Evolutionary conservation across 2,888 invertebrate genomes (phyloP), one percentile per base, ranked within the genome.

Genomic region (Liopterus haemorrhoidalis): DNA sequence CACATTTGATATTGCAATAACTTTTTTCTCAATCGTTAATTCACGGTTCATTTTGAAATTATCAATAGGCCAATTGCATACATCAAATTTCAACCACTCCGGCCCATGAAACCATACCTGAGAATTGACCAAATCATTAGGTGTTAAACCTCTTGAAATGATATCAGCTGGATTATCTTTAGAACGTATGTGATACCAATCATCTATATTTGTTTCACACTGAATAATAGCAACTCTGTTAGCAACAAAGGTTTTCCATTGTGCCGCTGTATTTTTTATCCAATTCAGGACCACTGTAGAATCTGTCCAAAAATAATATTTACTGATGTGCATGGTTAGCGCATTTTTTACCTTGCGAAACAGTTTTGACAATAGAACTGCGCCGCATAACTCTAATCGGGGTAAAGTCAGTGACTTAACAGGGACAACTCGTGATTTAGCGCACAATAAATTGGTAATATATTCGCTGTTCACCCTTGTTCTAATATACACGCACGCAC

Each of bases 141-240:
- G n/a, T n/a, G n/a, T n/a, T n/a, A n/a, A 8, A 47, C 62, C 62
- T 28, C 62, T 33, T 0, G 60, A 61, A 2, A 58, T 51, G 9
- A 56, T 54, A 41, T 61, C 60, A n/a, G 60, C 59, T 1, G 61
- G 59, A 41, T 64, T 63, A 4, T 51, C 35, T 20, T 49, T 41
- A 5, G 56, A 53, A 11, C 46, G 22, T 0, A 61, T 55, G 38
- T 62, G 56, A 24, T 38, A 37, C 61, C 61, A 63, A 16, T 37
- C 41, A 4, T 35, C 32, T 6, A 38, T 16, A 5, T 54, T 49
- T 12, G 54, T 49, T 8, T 46, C 18, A 15, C 54, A 50, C 41
- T 59, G 57, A n/a, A 63, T 60, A 37, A 56, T 41, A 1, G 54
- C 50, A 2, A 62, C 57, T 20, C 61, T 38, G 45, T 63, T 62